phyloP scores from a whole-genome alignment of 2,797 vertebrate genomes.

The Chelidonichthys spinosus region DNA sequence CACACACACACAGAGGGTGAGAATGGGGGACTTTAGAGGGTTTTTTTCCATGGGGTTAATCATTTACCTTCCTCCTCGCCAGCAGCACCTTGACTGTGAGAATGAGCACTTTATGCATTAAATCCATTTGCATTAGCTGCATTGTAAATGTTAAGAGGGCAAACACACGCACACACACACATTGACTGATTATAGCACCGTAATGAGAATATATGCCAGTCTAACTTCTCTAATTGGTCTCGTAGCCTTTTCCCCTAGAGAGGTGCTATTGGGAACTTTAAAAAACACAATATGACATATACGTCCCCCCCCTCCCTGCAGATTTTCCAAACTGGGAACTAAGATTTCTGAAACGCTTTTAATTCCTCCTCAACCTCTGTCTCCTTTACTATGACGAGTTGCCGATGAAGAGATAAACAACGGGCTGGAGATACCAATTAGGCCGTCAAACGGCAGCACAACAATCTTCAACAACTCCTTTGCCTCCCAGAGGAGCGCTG shows the following conservation, averaged over 20 bases:
- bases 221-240: constrained; percentile 61
- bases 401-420: constrained; percentile 66
- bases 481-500: constrained; percentile 60
- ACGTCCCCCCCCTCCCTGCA: constrained; percentile 14
- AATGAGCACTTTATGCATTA: constrained; percentile 56
- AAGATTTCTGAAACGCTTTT: constrained; percentile 51
- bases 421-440: constrained; percentile 68
- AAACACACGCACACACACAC: constrained; percentile 9
- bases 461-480: constrained; percentile 57
- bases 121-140: constrained; percentile 56
- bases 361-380: constrained; percentile 58
- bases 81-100: constrained; percentile 55
- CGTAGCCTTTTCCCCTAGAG: constrained; percentile 35
- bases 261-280: constrained; percentile 15
- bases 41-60: constrained; percentile 58
- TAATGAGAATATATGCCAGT: constrained; percentile 61
- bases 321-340: constrained; percentile 32
- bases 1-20: constrained; percentile 28
- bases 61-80: constrained; percentile 60
- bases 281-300: constrained; percentile 33
- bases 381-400: constrained; percentile 47
- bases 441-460: constrained; percentile 58
- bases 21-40: constrained; percentile 39
- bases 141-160: constrained; percentile 59
- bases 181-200: constrained; percentile 52